Evolutionary conservation across 2,888 invertebrate species (phyloP), one percentile per base, ranked within the genome.

Genomic region (Polymixis flavicincta): DNA sequence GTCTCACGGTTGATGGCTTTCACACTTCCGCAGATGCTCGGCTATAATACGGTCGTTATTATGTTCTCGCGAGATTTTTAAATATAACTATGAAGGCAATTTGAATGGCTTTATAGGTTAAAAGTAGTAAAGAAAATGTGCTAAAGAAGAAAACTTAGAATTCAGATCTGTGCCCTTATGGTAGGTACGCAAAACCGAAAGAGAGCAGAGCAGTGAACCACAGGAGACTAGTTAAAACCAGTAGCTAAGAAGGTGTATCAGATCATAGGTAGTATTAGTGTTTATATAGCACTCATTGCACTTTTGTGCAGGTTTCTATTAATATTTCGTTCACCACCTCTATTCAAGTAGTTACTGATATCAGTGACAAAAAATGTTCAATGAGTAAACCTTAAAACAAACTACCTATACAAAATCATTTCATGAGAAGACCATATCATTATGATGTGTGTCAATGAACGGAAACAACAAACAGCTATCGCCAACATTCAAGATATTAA

Each of bases 1-100:
- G 50, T 73, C 64, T 76, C 76, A 67, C 64, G 74, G 74, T 59
- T 77, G 64, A 76, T 76, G 68, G 68, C 85, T 82, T 79, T 80
- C 76, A 82, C 74, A 71, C 79, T 77, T 85, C 79, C 85, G 79
- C 25, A 69, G 55, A 61, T 66, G 37, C 54, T 64, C 28, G 25
- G 22, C 45, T 60, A 17, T 57, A 66, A 17, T 57, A 66, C 63
- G 13, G 14, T n/a, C 22, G 9, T 60, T 50, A 52, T 54, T 64
- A 28, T 50, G 7, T 17, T 57, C 57, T 17, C 17, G 11, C 0
- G 28, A 28, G 57, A 28, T 55, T 54, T n/a, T n/a, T 54, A 54
- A 2, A 45, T 11, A 45, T 45, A 45, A 37, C 37, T 37, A 52
- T 54, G 25, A 6, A n/a, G 13, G 54, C 54, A n/a, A 14, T 55